Evolutionary conservation across 2,797 vertebrate species (phyloP), one percentile per base, ranked within the genome.

Genomic region (Halcyon smyrnensis): DNA sequence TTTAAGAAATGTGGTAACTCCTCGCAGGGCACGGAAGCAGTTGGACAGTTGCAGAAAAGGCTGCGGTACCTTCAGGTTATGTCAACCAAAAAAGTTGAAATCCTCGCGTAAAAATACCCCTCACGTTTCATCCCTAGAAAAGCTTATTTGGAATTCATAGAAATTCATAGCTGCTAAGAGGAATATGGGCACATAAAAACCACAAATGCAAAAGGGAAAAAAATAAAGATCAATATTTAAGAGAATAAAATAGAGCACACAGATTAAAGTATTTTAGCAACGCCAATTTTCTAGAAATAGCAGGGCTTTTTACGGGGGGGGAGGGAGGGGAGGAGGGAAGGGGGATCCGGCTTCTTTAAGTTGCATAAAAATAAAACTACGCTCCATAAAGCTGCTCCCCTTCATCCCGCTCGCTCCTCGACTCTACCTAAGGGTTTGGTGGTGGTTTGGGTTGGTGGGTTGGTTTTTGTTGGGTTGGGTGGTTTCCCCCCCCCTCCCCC

Each of bases 361-460:
- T 97, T 97, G 97, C 95, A 98, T 90, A 96, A 97, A 97, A 97
- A 97, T 97, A 89, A 77, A 97, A 96, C 96, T 95, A 73, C 94
- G 82, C 95, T 95, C 80, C 91, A 56, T 85, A 84, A 91, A 97
- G 96, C 97, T 85, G 89, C 90, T 94, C 93, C 88, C 84, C 95
- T 87, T 95, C 86, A 27, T 73, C 86, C 94, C 92, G 84, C 95
- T 96, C 97, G 43, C 90, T 91, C 97, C 95, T 90, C 80, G 48
- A 80, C 96, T 97, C 93, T 91, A 62, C 59, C 92, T 93, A 70
- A 64, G 78, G 48, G 36, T 15, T 39, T 14, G 79, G 39, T 62
- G 64, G 11, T 48, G 77, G 41, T 12, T 46, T 43, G 34, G 76
- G 32, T 25, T 34, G 43, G 64, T 25, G n/a, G 14, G 36, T 56